Evolutionary conservation across 2,113 vertebrate genomes (phyloP).

Genomic region (Macrotus californicus): DNA sequence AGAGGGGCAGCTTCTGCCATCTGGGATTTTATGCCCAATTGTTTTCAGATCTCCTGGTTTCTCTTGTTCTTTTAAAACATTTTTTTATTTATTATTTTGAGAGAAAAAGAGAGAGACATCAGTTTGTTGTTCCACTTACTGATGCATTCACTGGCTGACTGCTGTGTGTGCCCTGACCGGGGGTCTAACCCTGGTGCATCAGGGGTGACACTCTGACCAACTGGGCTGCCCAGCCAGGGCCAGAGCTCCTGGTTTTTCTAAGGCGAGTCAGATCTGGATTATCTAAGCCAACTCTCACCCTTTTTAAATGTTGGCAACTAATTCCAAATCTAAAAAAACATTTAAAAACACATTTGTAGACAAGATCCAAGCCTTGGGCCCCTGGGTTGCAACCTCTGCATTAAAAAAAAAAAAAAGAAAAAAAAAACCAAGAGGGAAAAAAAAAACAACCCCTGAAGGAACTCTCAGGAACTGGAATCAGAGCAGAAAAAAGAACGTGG

Average conservation of each 20-base stretch:
- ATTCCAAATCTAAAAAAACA: not conserved
- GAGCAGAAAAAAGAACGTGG: not conserved
- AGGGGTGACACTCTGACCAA: no score
- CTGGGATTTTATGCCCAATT: not conserved
- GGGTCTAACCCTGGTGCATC: no score
- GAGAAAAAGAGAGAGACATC: no score
- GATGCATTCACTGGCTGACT: no score
- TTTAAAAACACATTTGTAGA: not conserved
- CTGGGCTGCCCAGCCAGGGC: not conserved
- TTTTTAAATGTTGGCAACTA: slow-evolving; percentile 9
- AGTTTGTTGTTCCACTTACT: no score
- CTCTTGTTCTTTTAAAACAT: not conserved
- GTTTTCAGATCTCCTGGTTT: not conserved
- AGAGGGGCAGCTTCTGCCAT: not conserved
- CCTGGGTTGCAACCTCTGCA: not conserved
- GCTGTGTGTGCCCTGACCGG: no score
- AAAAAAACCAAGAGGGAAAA: not conserved
- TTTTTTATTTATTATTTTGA: no score
- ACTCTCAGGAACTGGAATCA: not conserved
- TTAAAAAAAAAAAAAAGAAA: no score
- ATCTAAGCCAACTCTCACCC: not conserved
- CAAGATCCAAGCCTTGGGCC: not conserved
- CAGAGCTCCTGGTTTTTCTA: not conserved
- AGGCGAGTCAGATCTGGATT: not conserved
- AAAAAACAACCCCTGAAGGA: not conserved